These are phyloP conservation scores for Ischnura elegans DNA, from an alignment of 2,888 invertebrate species.

Conservation along the genomic window DNA sequence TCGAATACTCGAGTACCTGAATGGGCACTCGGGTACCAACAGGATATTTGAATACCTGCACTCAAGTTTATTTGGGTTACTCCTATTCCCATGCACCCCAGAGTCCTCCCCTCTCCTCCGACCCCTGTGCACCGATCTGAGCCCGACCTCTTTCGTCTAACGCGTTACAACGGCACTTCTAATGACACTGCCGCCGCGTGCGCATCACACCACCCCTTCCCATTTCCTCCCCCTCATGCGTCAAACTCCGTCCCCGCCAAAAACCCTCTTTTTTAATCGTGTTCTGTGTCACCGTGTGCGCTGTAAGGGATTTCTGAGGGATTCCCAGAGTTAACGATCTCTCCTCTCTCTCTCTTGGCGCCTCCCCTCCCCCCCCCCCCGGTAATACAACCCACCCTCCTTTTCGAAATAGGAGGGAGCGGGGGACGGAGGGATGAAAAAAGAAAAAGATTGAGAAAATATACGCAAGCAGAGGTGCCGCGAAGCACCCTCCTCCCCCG, in stretches of 20 bases:
- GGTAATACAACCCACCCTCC: neutral
- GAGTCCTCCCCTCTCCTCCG: neutral
- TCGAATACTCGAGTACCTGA: no score
- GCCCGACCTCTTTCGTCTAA: neutral
- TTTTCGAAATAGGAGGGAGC: neutral
- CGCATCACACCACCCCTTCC: neutral
- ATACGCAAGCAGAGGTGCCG: constrained; percentile 23
- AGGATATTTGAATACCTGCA: no score
- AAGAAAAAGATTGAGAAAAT: neutral
- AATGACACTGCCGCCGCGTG: constrained; percentile 26
- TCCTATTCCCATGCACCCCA: neutral
- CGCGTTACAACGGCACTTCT: constrained; percentile 29
- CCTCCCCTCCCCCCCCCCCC: neutral
- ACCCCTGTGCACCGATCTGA: neutral
- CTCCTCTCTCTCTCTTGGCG: neutral
- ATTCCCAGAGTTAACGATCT: constrained; percentile 55
- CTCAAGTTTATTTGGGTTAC: no score
- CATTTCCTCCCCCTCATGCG: neutral
- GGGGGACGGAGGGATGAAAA: neutral
- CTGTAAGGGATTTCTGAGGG: constrained; percentile 45
- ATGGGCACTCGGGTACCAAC: no score
- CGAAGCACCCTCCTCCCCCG: neutral
- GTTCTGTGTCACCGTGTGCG: constrained; percentile 3
- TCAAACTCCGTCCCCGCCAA: neutral
- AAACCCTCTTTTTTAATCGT: constrained; percentile 12